Evolutionary conservation across 2,797 vertebrate genomes (phyloP).

Genomic region (Anisognathus igniventris): DNA sequence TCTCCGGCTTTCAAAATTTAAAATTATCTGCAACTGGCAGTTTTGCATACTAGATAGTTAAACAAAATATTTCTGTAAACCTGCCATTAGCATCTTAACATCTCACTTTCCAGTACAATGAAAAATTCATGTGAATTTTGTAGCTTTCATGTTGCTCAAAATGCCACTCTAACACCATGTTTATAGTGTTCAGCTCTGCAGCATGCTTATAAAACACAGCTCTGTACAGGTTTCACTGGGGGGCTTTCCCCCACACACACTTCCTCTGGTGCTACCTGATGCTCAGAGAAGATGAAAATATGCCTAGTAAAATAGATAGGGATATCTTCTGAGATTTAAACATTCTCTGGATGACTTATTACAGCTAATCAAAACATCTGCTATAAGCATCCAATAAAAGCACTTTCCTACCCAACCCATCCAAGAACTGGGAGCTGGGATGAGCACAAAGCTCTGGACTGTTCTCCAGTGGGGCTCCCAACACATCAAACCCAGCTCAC

Average conservation of each 20-base stretch:
- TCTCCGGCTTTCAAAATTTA: neutral
- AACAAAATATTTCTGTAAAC: constrained; percentile 63
- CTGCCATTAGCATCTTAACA: constrained; percentile 49
- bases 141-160: constrained; percentile 37
- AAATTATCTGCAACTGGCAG: constrained; percentile 3
- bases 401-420: neutral
- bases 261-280: neutral
- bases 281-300: constrained; percentile 17
- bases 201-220: constrained; percentile 26
- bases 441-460: neutral
- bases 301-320: neutral
- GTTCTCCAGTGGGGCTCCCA: neutral
- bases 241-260: neutral
- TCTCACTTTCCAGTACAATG: constrained; percentile 58
- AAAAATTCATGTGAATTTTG: constrained; percentile 45
- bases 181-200: constrained; percentile 14
- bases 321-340: neutral
- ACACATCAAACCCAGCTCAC: neutral
- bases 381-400: neutral
- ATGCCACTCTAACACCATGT: constrained; percentile 7
- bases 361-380: constrained; percentile 37
- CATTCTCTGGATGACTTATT: neutral
- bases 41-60: constrained; percentile 50
- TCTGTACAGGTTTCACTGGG: neutral
- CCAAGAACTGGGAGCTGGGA: neutral